Evolutionary conservation across 2,888 invertebrate species (phyloP).

Genomic region (Diadegma fenestrale): DNA sequence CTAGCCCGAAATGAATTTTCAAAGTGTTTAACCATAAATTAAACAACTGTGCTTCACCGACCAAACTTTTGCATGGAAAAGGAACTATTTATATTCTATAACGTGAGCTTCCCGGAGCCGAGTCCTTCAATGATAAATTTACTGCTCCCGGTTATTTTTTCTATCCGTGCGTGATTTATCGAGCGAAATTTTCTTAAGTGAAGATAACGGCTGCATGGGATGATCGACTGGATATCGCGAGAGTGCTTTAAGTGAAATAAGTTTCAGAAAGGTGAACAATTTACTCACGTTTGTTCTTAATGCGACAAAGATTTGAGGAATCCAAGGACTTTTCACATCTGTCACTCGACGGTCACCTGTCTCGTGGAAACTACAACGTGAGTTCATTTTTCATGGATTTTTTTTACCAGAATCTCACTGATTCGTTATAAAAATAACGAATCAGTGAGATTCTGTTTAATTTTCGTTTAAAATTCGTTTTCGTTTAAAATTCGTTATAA

Average conservation of each 20-base stretch:
- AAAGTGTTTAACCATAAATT: not conserved
- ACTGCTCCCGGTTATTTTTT: not conserved
- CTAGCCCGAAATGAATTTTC: constrained; percentile 4
- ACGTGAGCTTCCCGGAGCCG: constrained; percentile 4
- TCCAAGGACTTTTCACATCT: not conserved
- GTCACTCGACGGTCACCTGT: constrained; percentile 3
- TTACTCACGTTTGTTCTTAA: constrained; percentile 27
- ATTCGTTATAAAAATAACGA: not conserved
- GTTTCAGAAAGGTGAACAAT: constrained; percentile 38
- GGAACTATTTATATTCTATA: not conserved
- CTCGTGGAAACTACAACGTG: constrained; percentile 13
- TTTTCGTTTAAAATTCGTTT: too few species aligned
- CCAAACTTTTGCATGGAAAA: constrained; percentile 3
- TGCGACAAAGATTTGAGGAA: not conserved
- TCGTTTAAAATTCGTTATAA: too few species aligned
- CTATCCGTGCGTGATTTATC: not conserved
- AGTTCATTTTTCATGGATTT: not conserved
- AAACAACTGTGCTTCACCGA: constrained; percentile 11
- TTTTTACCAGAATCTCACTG: not conserved
- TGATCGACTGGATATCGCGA: constrained; percentile 25
- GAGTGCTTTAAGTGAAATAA: constrained; percentile 50
- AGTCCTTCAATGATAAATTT: not conserved
- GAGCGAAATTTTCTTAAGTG: constrained; percentile 1
- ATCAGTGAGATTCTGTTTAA: too few species aligned
- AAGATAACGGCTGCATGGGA: constrained; percentile 7